phyloP scores from a whole-genome alignment of 2,888 invertebrate species.

The Sphaerophoria taeniata region DNA sequence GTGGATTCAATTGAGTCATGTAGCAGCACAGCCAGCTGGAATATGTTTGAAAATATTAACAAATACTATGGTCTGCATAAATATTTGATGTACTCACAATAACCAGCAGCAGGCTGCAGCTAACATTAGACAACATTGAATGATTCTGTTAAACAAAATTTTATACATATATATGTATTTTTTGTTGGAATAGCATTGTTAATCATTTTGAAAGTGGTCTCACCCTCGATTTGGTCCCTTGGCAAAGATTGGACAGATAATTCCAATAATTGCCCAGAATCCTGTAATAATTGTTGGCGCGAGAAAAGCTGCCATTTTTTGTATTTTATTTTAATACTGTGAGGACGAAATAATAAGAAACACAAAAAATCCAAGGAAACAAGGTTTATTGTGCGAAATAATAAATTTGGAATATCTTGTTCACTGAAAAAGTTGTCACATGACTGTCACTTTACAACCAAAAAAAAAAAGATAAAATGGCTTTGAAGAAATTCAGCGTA shows the following conservation, averaged over 20 bases:
- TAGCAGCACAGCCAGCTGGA: conserved; percentile 81
- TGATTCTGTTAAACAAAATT: conserved; percentile 76
- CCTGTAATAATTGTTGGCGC: conserved; percentile 79
- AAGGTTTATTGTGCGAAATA: conserved; percentile 42
- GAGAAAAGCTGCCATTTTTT: conserved; percentile 79
- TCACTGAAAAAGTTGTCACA: conserved; percentile 69
- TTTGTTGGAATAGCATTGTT: conserved; percentile 6
- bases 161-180: not conserved
- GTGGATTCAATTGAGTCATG: conserved; percentile 81
- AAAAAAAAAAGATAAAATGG: conserved; percentile 29
- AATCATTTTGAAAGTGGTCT: conserved; percentile 51
- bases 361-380: conserved; percentile 13
- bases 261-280: conserved; percentile 80
- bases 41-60: not conserved
- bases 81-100: conserved; percentile 78
- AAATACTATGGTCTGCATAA: not conserved
- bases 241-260: conserved; percentile 80
- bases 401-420: conserved; percentile 27
- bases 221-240: conserved; percentile 81
- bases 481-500: conserved; percentile 57
- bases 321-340: conserved; percentile 52
- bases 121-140: conserved; percentile 81
- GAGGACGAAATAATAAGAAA: conserved; percentile 19
- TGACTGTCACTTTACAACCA: conserved; percentile 52
- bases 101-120: conserved; percentile 81